Base-by-base conservation (phyloP, 2,888 invertebrate species). In the Calliopum simillimum region DNA sequence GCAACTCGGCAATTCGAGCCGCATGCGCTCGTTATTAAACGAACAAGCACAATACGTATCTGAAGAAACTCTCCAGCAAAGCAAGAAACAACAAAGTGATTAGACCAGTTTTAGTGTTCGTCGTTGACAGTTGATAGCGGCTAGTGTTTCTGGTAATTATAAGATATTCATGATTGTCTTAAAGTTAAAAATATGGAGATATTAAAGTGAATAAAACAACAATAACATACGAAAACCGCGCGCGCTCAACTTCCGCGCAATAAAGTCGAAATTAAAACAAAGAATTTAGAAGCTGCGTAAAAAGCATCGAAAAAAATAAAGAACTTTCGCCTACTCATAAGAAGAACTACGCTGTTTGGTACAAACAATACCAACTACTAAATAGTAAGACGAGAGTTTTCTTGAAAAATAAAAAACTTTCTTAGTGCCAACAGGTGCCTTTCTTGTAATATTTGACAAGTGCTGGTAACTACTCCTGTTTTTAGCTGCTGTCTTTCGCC, bases 21-120 rank as follows among this genome's bases (percentile, higher is more conserved):
- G n/a, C n/a, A n/a, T n/a, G n/a, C n/a, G 11, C 25, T 19, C 21
- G 19, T 23, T 13, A n/a, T n/a, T n/a, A n/a, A 41, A 6, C 59
- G 21, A 19, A 2, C 11, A 44, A 11, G 13, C 19, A 21, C 19
- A 59, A 11, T n/a, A n/a, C n/a, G n/a, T n/a, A n/a, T 41, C 19
- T n/a, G 19, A 63, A 33, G 25, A 63, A 49, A 49, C 49, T 33
- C 63, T 49, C 49, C 51, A 49, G 49, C 33, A 2, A 33, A 33
- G 8, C 2, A 33, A 33, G 8, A 4, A 33, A 8, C 4, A 33
- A n/a, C 33, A 12, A 23, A n/a, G 4, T 49, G 16, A n/a, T 49
- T 63, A 63, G 16, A 63, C 49, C 49, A 49, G 63, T 63, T 47
- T 49, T n/a, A 49, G n/a, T 25, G 33, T n/a, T 63, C 12, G 33